Conservation (phyloP, 2,113 vertebrate species). For the Phodopus roborovskii region DNA sequence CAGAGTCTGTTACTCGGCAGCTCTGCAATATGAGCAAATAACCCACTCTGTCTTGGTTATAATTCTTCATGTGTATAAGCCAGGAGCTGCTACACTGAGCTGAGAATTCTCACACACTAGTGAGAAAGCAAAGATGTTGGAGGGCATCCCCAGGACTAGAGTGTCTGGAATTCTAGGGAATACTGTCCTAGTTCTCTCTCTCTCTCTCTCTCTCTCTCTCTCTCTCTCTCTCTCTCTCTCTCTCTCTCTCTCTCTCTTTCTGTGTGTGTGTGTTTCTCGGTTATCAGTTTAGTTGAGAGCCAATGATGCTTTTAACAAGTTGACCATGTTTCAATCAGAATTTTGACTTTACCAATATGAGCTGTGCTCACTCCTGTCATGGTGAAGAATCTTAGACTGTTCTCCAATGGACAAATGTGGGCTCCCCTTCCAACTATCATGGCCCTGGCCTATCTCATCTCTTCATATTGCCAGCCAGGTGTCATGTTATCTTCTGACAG, state of each 20-base stretch:
- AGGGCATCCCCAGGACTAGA: background rate
- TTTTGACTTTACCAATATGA: background rate
- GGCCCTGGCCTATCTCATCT: background rate
- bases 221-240: too few species aligned
- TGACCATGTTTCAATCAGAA: slow-evolving; percentile 40
- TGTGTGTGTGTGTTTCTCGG: too few species aligned
- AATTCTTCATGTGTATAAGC: background rate
- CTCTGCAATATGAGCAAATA: background rate
- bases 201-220: too few species aligned
- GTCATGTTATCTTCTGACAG: background rate
- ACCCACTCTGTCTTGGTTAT: background rate
- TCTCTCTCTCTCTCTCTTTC: too few species aligned
- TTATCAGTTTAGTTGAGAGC: slow-evolving; percentile 13
- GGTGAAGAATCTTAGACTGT: background rate
- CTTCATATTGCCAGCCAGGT: accelerated
- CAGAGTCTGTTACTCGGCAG: background rate
- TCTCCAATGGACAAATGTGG: background rate
- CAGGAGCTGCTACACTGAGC: background rate
- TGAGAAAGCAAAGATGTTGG: background rate
- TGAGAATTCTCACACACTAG: background rate
- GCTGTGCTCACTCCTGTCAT: background rate
- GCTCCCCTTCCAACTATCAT: background rate
- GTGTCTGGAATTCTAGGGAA: background rate
- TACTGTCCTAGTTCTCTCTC: background rate
- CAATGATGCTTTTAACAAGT: slow-evolving; percentile 8